These are phyloP conservation scores for Rhinogobius similis DNA, from an alignment of 2,113 vertebrate species.

Conservation along the genomic window DNA sequence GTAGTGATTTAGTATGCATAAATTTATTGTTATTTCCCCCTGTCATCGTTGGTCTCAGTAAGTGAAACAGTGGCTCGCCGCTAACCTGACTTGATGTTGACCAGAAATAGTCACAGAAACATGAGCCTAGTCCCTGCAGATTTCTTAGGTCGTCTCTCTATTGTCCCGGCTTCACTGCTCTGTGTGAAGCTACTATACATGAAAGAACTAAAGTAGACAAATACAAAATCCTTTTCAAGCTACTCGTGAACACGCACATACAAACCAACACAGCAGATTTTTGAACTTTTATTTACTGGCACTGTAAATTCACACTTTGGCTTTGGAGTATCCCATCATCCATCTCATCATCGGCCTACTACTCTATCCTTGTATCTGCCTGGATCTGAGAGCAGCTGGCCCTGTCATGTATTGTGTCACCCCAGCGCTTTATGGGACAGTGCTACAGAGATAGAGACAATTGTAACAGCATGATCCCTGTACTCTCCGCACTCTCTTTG, in stretches of 20 bases:
- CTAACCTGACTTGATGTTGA: slow-evolving; percentile 36
- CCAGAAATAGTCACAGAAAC: slow-evolving; percentile 66
- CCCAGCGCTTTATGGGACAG: slow-evolving; percentile 31
- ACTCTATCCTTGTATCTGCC: slow-evolving; percentile 38
- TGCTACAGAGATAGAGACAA: slow-evolving; percentile 48
- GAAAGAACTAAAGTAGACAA: neutral
- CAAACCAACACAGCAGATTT: no score
- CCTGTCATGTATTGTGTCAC: slow-evolving; percentile 57
- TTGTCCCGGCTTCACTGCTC: slow-evolving; percentile 34
- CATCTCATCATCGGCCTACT: slow-evolving; percentile 21
- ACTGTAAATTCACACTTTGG: slow-evolving; percentile 2
- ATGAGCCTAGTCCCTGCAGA: slow-evolving; percentile 52
- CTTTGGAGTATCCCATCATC: slow-evolving; percentile 31
- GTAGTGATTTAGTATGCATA: neutral
- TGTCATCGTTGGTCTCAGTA: slow-evolving; percentile 43
- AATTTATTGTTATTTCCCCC: neutral
- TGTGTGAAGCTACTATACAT: slow-evolving; percentile 25
- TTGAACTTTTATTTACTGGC: neutral
- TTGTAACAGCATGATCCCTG: slow-evolving; percentile 59
- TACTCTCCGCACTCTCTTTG: slow-evolving; percentile 44
- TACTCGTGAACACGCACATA: slow-evolving; percentile 44
- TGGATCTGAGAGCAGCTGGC: slow-evolving; percentile 66
- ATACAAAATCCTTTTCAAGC: slow-evolving; percentile 9
- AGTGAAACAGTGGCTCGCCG: slow-evolving; percentile 21
- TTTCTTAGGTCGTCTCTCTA: slow-evolving; percentile 48